phyloP scores from a whole-genome alignment of 2,888 invertebrate genomes.

The Athetis lepigone region DNA sequence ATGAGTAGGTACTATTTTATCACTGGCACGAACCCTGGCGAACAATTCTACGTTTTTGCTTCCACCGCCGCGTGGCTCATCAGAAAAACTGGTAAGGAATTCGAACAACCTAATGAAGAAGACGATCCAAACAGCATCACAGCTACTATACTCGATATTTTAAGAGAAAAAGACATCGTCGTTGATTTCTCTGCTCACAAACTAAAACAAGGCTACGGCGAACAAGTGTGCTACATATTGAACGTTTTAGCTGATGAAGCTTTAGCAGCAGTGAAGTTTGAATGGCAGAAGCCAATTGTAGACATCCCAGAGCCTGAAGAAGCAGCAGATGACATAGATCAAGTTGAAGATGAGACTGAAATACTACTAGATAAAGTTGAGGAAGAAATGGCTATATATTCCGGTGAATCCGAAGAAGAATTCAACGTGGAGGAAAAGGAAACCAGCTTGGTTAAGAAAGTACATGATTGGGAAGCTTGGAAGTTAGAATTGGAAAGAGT shows the following conservation, averaged over 20 bases:
- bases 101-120: conserved; percentile 98
- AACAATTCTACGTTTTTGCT: conserved; percentile 98
- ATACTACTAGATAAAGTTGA: conserved; percentile 95
- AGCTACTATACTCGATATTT: conserved; percentile 95
- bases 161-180: conserved; percentile 94
- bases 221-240: conserved; percentile 96
- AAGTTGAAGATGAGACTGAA: conserved; percentile 95
- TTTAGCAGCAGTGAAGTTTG: conserved; percentile 92
- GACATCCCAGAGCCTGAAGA: conserved; percentile 87
- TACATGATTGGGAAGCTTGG: conserved; percentile 95
- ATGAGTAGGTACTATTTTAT: conserved; percentile 92
- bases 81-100: conserved; percentile 94
- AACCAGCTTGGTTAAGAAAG: conserved; percentile 74
- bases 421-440: conserved; percentile 79
- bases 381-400: conserved; percentile 93
- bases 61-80: conserved; percentile 98
- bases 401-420: conserved; percentile 93
- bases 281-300: conserved; percentile 92
- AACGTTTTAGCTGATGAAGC: conserved; percentile 96
- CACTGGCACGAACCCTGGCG: conserved; percentile 96
- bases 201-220: conserved; percentile 97
- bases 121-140: conserved; percentile 99
- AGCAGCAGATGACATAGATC: conserved; percentile 91
- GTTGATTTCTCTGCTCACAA: conserved; percentile 98
- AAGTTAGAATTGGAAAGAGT: conserved; percentile 98